Evolutionary conservation across 1,140 invertebrate genomes (phyloP).

Genomic region (Leptopilina clavipes): DNA sequence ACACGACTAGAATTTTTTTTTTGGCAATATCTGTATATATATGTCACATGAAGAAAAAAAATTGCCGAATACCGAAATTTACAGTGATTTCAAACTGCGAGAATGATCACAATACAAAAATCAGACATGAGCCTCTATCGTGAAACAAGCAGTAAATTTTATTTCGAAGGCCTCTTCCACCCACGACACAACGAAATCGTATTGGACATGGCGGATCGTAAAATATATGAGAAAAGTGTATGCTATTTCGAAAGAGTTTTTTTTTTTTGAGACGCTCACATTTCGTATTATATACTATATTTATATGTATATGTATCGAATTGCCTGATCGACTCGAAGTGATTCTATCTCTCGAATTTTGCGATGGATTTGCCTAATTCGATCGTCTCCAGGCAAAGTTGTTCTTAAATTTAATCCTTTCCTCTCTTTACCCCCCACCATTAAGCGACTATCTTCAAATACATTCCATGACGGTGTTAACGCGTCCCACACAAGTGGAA

Average conservation of each 20-base stretch:
- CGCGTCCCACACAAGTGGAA: conserved; percentile 30
- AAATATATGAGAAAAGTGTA: not conserved
- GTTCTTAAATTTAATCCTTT: conserved; percentile 17
- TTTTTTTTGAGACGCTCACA: not conserved
- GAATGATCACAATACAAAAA: conserved; percentile 32
- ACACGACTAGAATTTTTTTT: too few relatives aligned
- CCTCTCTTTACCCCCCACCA: not conserved
- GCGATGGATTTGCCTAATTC: conserved; percentile 33
- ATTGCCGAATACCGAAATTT: not conserved
- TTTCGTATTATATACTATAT: not conserved
- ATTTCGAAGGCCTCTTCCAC: conserved; percentile 32
- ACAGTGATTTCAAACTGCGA: not conserved
- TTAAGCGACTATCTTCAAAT: not conserved
- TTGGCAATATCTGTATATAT: too few relatives aligned
- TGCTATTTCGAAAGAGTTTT: conserved; percentile 2
- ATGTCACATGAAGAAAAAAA: too few relatives aligned
- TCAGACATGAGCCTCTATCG: conserved; percentile 17
- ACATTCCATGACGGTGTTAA: conserved; percentile 26
- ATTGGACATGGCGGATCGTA: conserved; percentile 6
- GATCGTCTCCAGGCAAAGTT: conserved; percentile 28
- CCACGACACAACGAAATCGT: conserved; percentile 26
- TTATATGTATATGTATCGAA: not conserved
- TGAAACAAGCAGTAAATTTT: conserved; percentile 25
- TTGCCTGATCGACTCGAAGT: not conserved
- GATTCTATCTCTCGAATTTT: conserved; percentile 24